Conservation (phyloP, 2,888 invertebrate species). For the Rhingia campestris region DNA sequence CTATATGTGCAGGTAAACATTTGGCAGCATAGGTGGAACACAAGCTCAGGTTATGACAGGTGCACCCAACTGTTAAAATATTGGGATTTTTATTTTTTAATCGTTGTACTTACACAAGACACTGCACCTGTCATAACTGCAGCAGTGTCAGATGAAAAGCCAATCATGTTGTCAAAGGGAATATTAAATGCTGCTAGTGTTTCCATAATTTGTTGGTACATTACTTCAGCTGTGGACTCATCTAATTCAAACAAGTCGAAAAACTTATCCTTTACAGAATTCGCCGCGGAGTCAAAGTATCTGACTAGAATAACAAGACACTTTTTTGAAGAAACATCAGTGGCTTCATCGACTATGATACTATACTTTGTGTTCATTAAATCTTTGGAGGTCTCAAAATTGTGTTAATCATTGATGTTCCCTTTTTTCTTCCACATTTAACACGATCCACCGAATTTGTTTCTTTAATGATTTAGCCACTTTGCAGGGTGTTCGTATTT, state of each 20-base stretch:
- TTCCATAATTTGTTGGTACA: background rate
- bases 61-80: background rate
- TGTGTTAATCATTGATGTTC: background rate
- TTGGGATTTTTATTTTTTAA: background rate
- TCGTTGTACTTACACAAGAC: background rate
- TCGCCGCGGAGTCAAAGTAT: background rate
- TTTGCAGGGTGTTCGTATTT: no score
- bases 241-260: background rate
- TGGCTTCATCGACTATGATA: background rate
- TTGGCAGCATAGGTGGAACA: background rate
- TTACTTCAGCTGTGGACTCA: background rate
- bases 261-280: background rate
- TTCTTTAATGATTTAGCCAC: no score
- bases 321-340: conserved; percentile 9
- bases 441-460: background rate
- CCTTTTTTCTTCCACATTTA: background rate
- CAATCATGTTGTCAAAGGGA: background rate
- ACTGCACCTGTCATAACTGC: background rate
- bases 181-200: background rate
- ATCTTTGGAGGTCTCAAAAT: background rate
- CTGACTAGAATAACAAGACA: background rate
- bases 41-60: background rate
- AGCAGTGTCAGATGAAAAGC: background rate
- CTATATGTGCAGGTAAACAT: background rate
- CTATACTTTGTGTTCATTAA: conserved; percentile 36